Conservation (phyloP, 1,140 invertebrate species). For the Orchestia grillus region DNA sequence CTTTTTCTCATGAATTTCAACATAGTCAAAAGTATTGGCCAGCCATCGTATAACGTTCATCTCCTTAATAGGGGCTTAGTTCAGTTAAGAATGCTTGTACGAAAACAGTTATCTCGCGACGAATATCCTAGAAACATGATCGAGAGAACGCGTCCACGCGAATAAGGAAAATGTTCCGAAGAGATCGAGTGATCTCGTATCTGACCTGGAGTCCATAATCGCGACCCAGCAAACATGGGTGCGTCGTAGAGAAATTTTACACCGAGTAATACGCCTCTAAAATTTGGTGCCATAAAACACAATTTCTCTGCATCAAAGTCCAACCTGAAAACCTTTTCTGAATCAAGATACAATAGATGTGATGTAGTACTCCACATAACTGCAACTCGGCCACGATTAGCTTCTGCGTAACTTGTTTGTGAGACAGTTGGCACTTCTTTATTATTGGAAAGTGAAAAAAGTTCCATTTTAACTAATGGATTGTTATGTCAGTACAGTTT, state of each 20-base stretch:
- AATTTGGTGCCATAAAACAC: not conserved
- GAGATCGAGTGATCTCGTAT: not conserved
- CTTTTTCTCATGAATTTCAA: not conserved
- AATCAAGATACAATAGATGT: not conserved
- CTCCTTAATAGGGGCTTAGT: no score
- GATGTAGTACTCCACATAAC: not conserved
- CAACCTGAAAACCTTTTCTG: not conserved
- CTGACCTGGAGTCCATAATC: not conserved
- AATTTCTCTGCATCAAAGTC: not conserved
- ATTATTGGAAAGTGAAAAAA: not conserved
- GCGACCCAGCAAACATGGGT: not conserved
- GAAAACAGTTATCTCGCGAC: not conserved
- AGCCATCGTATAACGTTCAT: no score
- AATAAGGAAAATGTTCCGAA: not conserved
- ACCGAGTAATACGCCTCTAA: not conserved
- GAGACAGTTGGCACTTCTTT: not conserved
- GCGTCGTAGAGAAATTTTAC: not conserved
- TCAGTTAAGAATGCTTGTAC: not conserved
- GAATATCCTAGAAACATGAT: not conserved
- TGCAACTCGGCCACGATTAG: not conserved
- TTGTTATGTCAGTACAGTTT: not conserved
- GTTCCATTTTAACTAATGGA: not conserved
- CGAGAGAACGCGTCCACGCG: not conserved
- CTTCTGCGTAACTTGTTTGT: not conserved
- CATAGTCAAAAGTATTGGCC: no score